Evolutionary conservation across 2,113 vertebrate genomes (phyloP).

Genomic region (Oriolus oriolus): DNA sequence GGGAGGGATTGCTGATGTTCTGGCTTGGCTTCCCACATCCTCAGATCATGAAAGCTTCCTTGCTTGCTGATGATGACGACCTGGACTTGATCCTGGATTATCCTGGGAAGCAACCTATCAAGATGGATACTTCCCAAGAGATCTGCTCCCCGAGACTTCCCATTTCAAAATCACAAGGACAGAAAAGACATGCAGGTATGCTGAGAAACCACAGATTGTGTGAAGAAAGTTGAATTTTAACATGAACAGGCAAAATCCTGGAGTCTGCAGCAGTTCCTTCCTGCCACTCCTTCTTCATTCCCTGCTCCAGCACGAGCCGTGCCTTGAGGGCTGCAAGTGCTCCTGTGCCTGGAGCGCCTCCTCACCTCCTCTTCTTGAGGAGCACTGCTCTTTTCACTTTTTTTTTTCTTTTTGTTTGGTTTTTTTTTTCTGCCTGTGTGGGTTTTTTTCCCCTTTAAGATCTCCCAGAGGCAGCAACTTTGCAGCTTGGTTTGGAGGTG

Average conservation of each 20-base stretch:
- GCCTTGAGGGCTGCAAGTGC: accelerated
- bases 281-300: neutral
- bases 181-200: constrained; percentile 74
- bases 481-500: neutral
- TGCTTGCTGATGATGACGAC: constrained; percentile 90
- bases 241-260: neutral
- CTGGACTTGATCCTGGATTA: constrained; percentile 73
- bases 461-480: neutral
- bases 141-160: constrained; percentile 77
- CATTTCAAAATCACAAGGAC: constrained; percentile 68
- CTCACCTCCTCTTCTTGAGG: neutral
- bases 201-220: neutral
- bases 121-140: constrained; percentile 71
- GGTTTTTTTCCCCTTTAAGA: neutral
- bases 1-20: neutral
- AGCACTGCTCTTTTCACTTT: neutral
- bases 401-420: accelerated
- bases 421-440: neutral
- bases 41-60: constrained; percentile 96
- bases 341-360: neutral
- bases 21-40: neutral
- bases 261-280: neutral
- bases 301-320: accelerated
- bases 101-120: constrained; percentile 27
- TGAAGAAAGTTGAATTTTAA: neutral